These are phyloP conservation scores for Drosophila lini DNA, from an alignment of 1,140 invertebrate genomes.

Conservation along the genomic window DNA sequence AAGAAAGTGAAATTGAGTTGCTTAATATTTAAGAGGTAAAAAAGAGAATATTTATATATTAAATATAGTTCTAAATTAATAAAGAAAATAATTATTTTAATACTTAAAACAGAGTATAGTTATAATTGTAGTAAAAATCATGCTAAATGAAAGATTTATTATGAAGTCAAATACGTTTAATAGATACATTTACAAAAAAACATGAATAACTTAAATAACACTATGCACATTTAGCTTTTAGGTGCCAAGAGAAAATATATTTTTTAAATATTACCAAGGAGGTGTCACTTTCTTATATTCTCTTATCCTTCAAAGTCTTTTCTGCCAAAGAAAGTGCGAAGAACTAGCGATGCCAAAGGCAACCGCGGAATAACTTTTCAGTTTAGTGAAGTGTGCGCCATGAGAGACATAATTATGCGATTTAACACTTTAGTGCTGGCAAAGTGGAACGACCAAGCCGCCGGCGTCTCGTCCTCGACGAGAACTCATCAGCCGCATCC, in stretches of 20 bases:
- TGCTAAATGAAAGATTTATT: no score
- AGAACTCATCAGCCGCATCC: conserved; percentile 40
- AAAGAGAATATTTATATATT: no score
- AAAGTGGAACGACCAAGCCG: conserved; percentile 62
- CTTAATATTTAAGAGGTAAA: no score
- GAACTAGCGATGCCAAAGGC: conserved; percentile 55
- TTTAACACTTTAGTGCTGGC: conserved; percentile 77
- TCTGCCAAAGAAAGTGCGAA: conserved; percentile 16
- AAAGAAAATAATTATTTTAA: no score
- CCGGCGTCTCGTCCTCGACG: conserved; percentile 5
- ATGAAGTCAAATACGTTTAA: no score
- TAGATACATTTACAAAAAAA: no score
- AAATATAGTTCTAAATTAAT: no score
- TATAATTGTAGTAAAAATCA: no score
- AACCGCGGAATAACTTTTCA: conserved; percentile 54
- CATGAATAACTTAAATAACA: neutral
- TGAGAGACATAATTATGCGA: conserved; percentile 82
- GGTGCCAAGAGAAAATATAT: neutral
- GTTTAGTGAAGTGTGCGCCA: conserved; percentile 79
- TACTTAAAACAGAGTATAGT: no score
- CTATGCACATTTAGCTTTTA: no score
- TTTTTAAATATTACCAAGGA: neutral
- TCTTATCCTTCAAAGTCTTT: neutral
- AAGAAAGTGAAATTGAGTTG: no score
- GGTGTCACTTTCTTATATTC: neutral